Percentiles rank a stretch among this genome's conserved stretches.
These are phyloP conservation scores for Sipha maydis DNA, from an alignment of 2,888 invertebrate species.

Conservation along the genomic window DNA sequence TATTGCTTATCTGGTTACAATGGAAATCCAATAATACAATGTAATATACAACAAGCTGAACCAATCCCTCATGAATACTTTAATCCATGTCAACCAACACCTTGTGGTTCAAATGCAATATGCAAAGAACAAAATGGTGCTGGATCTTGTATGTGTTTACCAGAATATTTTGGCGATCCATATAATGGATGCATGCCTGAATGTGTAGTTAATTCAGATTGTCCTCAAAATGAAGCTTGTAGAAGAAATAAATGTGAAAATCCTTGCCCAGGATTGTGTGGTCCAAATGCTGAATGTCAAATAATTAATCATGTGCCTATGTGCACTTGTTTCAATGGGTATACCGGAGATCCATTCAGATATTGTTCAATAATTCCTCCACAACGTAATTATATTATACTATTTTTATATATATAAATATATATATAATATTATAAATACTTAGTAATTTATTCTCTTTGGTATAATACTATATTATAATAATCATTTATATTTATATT, in stretches of 20 bases:
- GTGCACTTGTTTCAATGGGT: constrained; percentile 69
- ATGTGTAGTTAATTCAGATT: constrained; percentile 72
- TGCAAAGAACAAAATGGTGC: constrained; percentile 71
- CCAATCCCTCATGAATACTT: constrained; percentile 62
- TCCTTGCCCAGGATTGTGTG: constrained; percentile 73
- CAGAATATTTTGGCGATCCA: constrained; percentile 72
- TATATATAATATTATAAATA: too few relatives aligned
- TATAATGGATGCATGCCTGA: constrained; percentile 73
- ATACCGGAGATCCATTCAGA: constrained; percentile 68
- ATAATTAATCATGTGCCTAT: constrained; percentile 67
- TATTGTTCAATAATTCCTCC: constrained; percentile 65
- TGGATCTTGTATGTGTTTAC: constrained; percentile 71
- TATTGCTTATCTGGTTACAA: constrained; percentile 68
- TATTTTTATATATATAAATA: background rate
- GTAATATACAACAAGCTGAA: constrained; percentile 64
- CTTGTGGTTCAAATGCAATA: constrained; percentile 70
- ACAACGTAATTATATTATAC: constrained; percentile 57
- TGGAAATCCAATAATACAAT: constrained; percentile 65
- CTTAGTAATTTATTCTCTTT: too few relatives aligned
- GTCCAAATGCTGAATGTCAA: constrained; percentile 68
- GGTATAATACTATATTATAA: background rate
- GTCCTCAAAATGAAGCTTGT: constrained; percentile 72
- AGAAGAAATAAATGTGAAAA: constrained; percentile 72
- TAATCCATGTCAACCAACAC: constrained; percentile 69
- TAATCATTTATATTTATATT: background rate